Conservation (phyloP, 2,113 vertebrate genomes). For the Hiodon alosoides region DNA sequence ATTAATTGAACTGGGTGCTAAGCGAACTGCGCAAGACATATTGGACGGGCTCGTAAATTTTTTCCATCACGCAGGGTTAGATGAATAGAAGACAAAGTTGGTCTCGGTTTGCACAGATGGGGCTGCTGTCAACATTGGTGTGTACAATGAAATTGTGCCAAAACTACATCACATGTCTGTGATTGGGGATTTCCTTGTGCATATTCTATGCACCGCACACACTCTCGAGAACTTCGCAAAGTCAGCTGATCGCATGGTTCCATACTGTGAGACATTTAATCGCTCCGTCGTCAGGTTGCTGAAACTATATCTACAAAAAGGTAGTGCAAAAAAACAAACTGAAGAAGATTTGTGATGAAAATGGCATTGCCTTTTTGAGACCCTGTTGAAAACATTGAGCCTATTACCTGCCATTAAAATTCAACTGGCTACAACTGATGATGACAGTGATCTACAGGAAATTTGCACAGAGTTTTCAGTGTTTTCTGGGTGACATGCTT, state of each 20-base stretch:
- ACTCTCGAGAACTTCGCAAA: conserved; percentile 24
- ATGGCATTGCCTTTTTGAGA: conserved; percentile 27
- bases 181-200: conserved; percentile 15
- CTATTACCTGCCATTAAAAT: conserved; percentile 32
- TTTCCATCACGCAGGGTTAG: no score
- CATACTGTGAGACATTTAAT: conserved; percentile 30
- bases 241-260: conserved; percentile 25
- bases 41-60: no score
- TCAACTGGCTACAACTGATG: conserved; percentile 23
- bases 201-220: conserved; percentile 14
- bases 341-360: conserved; percentile 25
- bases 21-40: no score
- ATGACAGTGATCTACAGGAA: conserved; percentile 22
- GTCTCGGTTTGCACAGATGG: not conserved
- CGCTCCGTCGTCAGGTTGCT: conserved; percentile 8
- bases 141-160: not conserved
- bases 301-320: conserved; percentile 18
- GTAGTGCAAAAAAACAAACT: conserved; percentile 3
- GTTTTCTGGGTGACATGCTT: conserved; percentile 25
- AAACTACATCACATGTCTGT: not conserved
- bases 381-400: conserved; percentile 24
- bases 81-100: no score
- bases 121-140: conserved; percentile 3
- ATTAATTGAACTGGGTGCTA: no score
- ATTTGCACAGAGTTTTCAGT: conserved; percentile 27